Evolutionary conservation across 64 coral and sea anemone genomes (phyloP), one percentile per base, ranked within the genome.

Genomic region (Porites australiensis): DNA sequence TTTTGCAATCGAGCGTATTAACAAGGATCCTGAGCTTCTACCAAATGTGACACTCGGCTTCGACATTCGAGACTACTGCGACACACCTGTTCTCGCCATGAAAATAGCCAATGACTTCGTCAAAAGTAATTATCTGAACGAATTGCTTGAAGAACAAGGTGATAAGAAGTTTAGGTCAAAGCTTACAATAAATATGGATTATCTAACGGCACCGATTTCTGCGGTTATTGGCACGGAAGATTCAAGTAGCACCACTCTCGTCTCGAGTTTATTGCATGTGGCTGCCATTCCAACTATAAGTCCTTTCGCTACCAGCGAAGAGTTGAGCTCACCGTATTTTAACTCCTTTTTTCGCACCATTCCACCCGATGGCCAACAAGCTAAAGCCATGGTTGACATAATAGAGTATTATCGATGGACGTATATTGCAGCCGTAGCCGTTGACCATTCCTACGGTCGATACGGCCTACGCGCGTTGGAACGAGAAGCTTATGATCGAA

Each of bases 361-460:
- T 22, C 87, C 92, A 14, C 86, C 92, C 2, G 92, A 94, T 13
- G 11, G 77, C 19, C 65, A 89, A 44, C 92, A 94, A 70, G 92
- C 92, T 16, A 89, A 75, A 64, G 92, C 87, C 12, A 86, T 94
- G 10, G 65, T 63, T 13, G 86, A 89, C 51, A 55, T 89, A 18
- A 89, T 94, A 43, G 86, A 94, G 16, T 64, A 94, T 55, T 94
- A 89, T 47, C 76, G 76, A 19, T 94, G 92, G 92, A 89, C 88
- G 43, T 94, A 94, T 54, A 85, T 94, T 50, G 51, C 43, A 4
- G 78, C 72, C 6, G 20, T 94, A 7, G 92, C 75, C 23, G 50
- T 82, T 13, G 92, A 94, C 19, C 83, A 50, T 6, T 94, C 92
- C 19, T 89, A 94, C 53, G 92, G 92, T 54, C 58, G 86, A 4